Base-by-base conservation (phyloP, 2,113 vertebrate species). In the Brienomyrus longianalis region DNA sequence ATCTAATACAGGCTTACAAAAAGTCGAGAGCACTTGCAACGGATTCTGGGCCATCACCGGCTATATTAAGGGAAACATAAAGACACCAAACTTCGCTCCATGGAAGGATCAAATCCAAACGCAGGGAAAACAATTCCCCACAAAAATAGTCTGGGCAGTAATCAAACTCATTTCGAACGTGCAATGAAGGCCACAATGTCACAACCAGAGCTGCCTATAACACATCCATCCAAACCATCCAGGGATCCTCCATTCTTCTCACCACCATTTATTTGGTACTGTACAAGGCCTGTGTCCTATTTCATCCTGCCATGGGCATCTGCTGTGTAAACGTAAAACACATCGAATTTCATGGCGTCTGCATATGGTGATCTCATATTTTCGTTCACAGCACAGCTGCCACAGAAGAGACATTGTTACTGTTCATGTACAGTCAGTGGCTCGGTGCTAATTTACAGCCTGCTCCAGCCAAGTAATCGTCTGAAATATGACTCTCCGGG, bases 361-460 rank as follows among this genome's bases (percentile, higher is more conserved):
- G 74, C 74, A 80, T 80, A 80, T 80, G 74, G 74, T 43, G 74
- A 80, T 80, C 74, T 80, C 74, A 80, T 80, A 80, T 80, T 80
- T 43, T 80, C 74, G 74, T 80, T 80, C 74, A 80, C 17, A 35
- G 74, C 74, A 43, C 74, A 80, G 35, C 74, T 80, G 74, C 74
- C 35, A 80, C 74, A 80, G 74, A 80, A 7, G 74, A 19, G 31
- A 80, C 74, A 43, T 80, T 80, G 74, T 80, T 80, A 43, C 35
- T 43, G 74, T 80, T 43, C 74, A 80, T 43, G 35, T 80, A 35
- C 74, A 80, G 35, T 80, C 74, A 39, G 74, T 19, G 39, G 74
- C 35, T 19, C 1, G 6, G 74, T 80, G 74, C 31, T 80, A 80
- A 80, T 80, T 80, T 80, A 80, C 74, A 80, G 74, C 66, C 11